A percentile compares a stretch with the other conserved stretches of the same genome.
phyloP scores from a whole-genome alignment of 2,113 vertebrate genomes.

The Rattus rattus region DNA sequence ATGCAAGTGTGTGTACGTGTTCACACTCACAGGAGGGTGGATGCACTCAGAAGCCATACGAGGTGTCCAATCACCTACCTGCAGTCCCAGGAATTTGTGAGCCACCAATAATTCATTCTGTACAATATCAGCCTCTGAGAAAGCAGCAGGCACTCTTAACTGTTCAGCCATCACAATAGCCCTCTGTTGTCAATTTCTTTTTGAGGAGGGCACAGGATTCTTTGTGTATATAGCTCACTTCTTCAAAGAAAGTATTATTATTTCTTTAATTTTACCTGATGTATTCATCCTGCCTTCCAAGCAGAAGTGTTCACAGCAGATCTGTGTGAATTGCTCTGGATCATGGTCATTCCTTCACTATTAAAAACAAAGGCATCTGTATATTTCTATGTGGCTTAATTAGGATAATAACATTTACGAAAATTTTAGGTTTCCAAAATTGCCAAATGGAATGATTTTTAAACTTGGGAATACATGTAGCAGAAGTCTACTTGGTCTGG shows the following conservation, averaged over 20 bases:
- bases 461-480: background rate
- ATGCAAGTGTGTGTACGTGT: too few species aligned
- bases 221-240: background rate
- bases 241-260: background rate
- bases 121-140: background rate
- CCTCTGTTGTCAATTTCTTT: background rate
- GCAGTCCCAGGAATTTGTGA: background rate
- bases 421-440: background rate
- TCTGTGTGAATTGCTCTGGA: background rate
- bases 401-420: background rate
- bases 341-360: background rate
- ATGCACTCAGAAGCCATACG: background rate
- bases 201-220: background rate
- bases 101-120: background rate
- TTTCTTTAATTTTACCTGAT: background rate
- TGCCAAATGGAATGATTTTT: background rate
- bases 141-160: background rate
- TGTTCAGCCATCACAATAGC: too few species aligned
- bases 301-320: background rate
- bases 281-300: background rate
- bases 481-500: too few species aligned
- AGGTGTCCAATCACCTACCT: background rate
- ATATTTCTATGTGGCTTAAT: background rate
- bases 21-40: too few species aligned
- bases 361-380: background rate